Percentiles rank a stretch among this genome's conserved stretches.
These are phyloP conservation scores for Antheraea mylitta DNA, from an alignment of 1,140 invertebrate species.

Conservation along the genomic window DNA sequence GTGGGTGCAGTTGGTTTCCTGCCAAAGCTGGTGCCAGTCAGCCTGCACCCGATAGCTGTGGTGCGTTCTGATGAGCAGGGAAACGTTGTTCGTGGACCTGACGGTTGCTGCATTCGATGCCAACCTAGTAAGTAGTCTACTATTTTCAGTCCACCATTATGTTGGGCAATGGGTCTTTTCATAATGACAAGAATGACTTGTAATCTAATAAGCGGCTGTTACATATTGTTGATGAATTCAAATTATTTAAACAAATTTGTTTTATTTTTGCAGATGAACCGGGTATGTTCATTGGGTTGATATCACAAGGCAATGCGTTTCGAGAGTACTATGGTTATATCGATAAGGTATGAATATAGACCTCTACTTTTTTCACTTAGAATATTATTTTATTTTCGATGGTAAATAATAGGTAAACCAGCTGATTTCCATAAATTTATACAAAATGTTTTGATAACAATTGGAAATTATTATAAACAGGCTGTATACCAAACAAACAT, in stretches of 20 bases:
- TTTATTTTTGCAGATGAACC: constrained; percentile 87
- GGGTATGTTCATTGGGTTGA: constrained; percentile 98
- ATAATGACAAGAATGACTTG: too few species aligned
- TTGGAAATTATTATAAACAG: too few species aligned
- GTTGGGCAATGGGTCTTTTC: too few species aligned
- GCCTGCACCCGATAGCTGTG: constrained; percentile 93
- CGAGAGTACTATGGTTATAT: constrained; percentile 95
- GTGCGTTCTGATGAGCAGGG: constrained; percentile 92
- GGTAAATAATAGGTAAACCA: too few species aligned
- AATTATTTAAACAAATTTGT: not conserved
- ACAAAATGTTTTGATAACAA: too few species aligned
- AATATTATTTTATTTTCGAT: not conserved
- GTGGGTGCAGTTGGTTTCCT: constrained; percentile 96
- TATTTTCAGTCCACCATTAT: not conserved
- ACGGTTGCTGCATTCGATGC: constrained; percentile 92
- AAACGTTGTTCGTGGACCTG: constrained; percentile 86
- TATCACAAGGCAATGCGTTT: constrained; percentile 90
- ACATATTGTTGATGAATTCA: too few species aligned
- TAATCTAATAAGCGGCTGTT: too few species aligned
- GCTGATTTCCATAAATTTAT: too few species aligned
- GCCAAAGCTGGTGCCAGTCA: constrained; percentile 88
- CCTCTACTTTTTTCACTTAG: not conserved
- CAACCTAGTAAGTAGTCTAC: constrained; percentile 81
- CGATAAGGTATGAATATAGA: constrained; percentile 81
- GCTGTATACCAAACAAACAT: too few species aligned